Evolutionary conservation across 2,797 vertebrate genomes (phyloP).

Genomic region (Odontamblyopus lacepedii): DNA sequence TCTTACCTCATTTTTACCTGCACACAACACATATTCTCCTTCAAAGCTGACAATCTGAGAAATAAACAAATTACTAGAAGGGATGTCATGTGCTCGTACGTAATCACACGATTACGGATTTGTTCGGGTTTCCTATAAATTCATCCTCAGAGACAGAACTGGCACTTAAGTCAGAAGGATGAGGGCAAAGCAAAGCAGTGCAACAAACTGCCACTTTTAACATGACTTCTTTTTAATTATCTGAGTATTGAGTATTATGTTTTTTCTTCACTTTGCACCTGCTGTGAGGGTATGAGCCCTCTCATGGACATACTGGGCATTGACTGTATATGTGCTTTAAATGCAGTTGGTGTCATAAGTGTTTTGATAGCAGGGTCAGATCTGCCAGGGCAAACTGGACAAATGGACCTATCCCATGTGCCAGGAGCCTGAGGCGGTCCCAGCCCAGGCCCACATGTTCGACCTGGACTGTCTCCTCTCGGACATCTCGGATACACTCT

Average conservation of each 20-base stretch:
- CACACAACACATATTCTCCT: slow-evolving; percentile 50
- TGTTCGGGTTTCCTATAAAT: slow-evolving; percentile 76
- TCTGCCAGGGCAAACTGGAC: slow-evolving; percentile 75
- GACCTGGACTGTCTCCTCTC: slow-evolving; percentile 92
- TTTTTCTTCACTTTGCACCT: neutral
- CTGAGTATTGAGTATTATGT: neutral
- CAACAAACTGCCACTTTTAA: neutral
- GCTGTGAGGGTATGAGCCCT: slow-evolving; percentile 12
- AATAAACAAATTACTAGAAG: slow-evolving; percentile 50
- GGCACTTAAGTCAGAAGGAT: slow-evolving; percentile 43
- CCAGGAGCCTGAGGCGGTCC: slow-evolving; percentile 83
- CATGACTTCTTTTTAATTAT: neutral
- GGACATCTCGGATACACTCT: slow-evolving; percentile 96
- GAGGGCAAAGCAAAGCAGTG: slow-evolving; percentile 41
- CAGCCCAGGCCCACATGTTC: slow-evolving; percentile 87
- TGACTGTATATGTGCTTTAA: neutral
- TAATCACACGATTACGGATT: slow-evolving; percentile 69
- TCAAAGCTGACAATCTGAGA: slow-evolving; percentile 51
- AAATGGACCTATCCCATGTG: slow-evolving; percentile 89
- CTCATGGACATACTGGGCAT: slow-evolving; percentile 21
- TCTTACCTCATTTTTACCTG: slow-evolving; percentile 49
- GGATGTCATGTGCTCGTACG: slow-evolving; percentile 65
- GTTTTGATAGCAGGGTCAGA: slow-evolving; percentile 69
- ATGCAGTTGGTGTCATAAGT: slow-evolving; percentile 1
- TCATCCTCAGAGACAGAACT: slow-evolving; percentile 25